These are phyloP conservation scores for Miniopterus natalensis DNA, from an alignment of 2,113 vertebrate genomes.

Conservation along the genomic window DNA sequence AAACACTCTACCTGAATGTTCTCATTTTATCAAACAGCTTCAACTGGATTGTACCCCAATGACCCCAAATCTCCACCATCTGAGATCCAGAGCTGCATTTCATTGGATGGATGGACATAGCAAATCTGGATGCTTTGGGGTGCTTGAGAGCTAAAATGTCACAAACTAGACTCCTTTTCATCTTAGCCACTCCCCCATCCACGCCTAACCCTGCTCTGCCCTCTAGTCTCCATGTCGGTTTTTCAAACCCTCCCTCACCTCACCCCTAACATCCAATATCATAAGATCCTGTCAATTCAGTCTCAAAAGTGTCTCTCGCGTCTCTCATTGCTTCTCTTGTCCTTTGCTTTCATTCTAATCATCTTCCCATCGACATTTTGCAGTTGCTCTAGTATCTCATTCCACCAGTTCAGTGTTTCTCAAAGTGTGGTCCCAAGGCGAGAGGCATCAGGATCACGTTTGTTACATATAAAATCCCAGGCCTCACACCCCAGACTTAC, in stretches of 20 bases:
- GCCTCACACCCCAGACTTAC: background rate
- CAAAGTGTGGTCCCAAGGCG: too few relatives aligned
- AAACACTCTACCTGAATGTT: background rate
- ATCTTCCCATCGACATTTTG: background rate
- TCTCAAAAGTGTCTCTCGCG: background rate
- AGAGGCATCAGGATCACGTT: background rate
- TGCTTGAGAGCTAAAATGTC: background rate
- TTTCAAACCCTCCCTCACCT: background rate
- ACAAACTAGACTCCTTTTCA: background rate
- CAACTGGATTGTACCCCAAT: too few relatives aligned
- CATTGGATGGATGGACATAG: background rate
- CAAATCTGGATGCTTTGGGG: background rate
- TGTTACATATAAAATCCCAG: background rate
- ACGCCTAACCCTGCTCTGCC: fast-evolving
- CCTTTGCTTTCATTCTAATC: background rate
- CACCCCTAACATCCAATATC: background rate
- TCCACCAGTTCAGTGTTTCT: background rate
- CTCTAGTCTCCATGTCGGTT: too few relatives aligned
- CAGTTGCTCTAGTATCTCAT: background rate
- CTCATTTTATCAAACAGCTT: background rate
- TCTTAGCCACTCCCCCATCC: background rate
- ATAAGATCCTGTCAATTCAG: background rate
- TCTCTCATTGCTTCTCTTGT: background rate
- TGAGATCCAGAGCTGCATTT: background rate
- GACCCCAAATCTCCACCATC: background rate